Evolutionary conservation across 1,140 invertebrate genomes (phyloP), one percentile per base, ranked within the genome.

Genomic region (Asobara japonica): DNA sequence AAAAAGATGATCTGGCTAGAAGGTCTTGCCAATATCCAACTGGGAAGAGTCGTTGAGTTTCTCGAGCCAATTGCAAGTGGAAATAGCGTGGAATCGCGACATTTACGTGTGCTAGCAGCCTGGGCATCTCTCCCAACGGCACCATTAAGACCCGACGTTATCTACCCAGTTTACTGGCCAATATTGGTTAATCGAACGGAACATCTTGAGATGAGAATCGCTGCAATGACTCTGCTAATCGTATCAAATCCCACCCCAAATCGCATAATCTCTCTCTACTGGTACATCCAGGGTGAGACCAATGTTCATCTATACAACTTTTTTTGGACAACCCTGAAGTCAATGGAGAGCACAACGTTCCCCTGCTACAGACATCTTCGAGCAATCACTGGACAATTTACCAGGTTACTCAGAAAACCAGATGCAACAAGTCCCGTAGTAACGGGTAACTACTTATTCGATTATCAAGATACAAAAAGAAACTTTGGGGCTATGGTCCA

Each of bases 241-340:
- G 85, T 89, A 8, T 90, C 90, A 0, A 89, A 90, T 72, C 91
- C 92, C 18, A 88, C 90, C 0, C 85, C 90, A 11, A 90, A 89
- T 13, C 89, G 92, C 48, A 88, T 94, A 33, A 88, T 93, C 45
- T 91, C 91, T 51, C 83, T 94, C 8, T 91, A 92, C 78, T 91
- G 91, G 81, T 92, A 91, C 74, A 92, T 94, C 79, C 87, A 89
- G 77, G 87, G 83, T 3, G 92, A 92, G 74, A 88, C 88, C 0
- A 89, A 89, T 78, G 85, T 87, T 18, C 92, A 93, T 77, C 83
- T 94, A 56, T 91, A 92, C 71, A 90, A 92, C 78, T 93, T 91
- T 78, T 94, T 92, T 87, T 92, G 92, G 72, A 91, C 92, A 0
- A 93, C 91, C 5, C 84, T 94, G 18, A 92, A 91, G 65, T 93